Base-by-base conservation (phyloP, 2,797 vertebrate species). In the Chelidonichthys spinosus region DNA sequence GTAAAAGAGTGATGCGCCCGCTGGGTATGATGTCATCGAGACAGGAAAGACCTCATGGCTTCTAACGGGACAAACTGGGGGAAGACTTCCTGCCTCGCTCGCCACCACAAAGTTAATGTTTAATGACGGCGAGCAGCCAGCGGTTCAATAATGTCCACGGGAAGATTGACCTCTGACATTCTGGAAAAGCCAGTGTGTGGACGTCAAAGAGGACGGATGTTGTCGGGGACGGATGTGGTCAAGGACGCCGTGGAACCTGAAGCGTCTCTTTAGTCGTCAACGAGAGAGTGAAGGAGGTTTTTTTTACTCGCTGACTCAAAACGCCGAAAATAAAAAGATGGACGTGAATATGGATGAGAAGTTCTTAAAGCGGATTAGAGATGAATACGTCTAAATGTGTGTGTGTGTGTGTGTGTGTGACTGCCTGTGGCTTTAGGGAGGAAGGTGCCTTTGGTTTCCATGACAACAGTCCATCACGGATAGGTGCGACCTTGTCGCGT, bases 111-210 rank as follows among this genome's bases (percentile, higher is more conserved):
- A 75, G 76, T 72, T 52, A 74, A 79, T 69, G 62, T 73, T 73
- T 61, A 64, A 78, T 46, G 73, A 71, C 10, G n/a, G 78, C 84
- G 77, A 25, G 74, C 2, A 63, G 78, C 63, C 59, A 77, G 36
- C 4, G 11, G 78, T 62, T 85, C 76, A 36, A 86, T 84, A 79
- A 74, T 42, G 72, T 76, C 78, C 64, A 78, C 65, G 79, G 85
- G 85, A 74, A 61, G 82, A 65, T 2, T 83, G 85, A 90, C 81
- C 90, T 69, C 72, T 73, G 80, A 79, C 83, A 68, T 85, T 85
- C 50, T 77, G 70, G n/a, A 85, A 82, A 80, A 71, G 79, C 52
- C 76, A 74, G 72, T 40, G 58, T 68, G 69, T 49, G 36, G 50
- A 32, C 18, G 14, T 74, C 68, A 47, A 2, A 63, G 59, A 69